Evolutionary conservation across 2,797 vertebrate species (phyloP), one percentile per base, ranked within the genome.

Genomic region (Anas georgica): DNA sequence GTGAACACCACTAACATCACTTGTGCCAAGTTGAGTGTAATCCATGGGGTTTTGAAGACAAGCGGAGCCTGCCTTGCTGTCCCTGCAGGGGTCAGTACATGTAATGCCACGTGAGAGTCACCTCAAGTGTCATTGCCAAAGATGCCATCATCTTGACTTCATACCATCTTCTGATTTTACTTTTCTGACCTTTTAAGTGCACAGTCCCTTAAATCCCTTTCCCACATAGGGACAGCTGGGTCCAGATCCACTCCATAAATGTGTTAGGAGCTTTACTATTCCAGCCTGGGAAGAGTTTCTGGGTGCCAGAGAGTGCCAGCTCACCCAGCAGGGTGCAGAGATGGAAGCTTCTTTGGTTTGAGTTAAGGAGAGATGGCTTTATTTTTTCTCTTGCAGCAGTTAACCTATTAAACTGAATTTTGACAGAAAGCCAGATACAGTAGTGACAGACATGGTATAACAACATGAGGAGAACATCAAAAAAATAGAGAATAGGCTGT

Each of bases 391-490:
- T 41, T 81, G 52, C 39, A 81, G 52, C n/a, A 78, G 56, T 59
- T 66, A 78, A 29, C 39, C 55, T 75, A 12, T 67, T 67, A 74
- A 83, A 70, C 18, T 91, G 73, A 58, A 28, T 52, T 56, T 20
- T 91, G 56, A 43, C 52, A 73, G 56, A 60, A 94, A 93, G 64
- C 64, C 77, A 81, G 54, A 29, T 66, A 46, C 43, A 60, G 33
- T 74, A 93, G 75, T 75, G 77, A 58, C 56, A 86, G 77, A 58
- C 8, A 6, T 5, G 25, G 11, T 64, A 4, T n/a, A 55, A 66
- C 11, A 55, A 7, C 28, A 39, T 10, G 11, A 62, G 35, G 17
- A 86, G 62, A 88, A 50, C 12, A 28, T 79, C 46, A 46, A 45
- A 59, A 26, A 20, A 23, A 55, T 8, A 50, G 23, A 50, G 9